Evolutionary conservation across 2,888 invertebrate species (phyloP).

Genomic region (Sesia apiformis): DNA sequence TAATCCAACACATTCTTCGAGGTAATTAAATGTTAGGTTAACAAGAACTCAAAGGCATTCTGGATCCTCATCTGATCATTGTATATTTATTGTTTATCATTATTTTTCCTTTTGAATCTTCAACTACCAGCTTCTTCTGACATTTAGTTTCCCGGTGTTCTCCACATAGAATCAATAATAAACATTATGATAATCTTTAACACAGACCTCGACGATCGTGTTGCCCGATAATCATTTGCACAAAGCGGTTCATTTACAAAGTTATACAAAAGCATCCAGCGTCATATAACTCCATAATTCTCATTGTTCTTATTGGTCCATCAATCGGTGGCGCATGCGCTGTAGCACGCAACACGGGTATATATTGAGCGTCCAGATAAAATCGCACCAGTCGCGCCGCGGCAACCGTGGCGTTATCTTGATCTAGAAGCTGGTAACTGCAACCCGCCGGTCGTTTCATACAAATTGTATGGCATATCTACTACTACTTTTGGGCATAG

Average conservation of each 20-base stretch:
- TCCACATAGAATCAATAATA: not conserved
- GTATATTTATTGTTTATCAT: too few relatives aligned
- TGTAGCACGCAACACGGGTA: slow-evolving; percentile 38
- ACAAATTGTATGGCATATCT: slow-evolving; percentile 72
- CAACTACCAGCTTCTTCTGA: too few relatives aligned
- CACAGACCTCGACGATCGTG: not conserved
- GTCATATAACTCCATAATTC: slow-evolving; percentile 30
- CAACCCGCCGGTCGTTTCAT: slow-evolving; percentile 60
- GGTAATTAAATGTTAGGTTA: too few relatives aligned
- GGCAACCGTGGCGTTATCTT: slow-evolving; percentile 54
- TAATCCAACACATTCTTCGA: too few relatives aligned
- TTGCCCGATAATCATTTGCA: not conserved
- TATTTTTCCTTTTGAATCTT: too few relatives aligned
- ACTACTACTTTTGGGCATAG: slow-evolving; percentile 68
- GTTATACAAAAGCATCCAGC: not conserved
- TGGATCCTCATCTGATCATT: too few relatives aligned
- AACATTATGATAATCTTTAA: too few relatives aligned
- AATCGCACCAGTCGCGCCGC: slow-evolving; percentile 50
- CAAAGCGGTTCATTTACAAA: not conserved
- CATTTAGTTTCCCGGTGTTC: too few relatives aligned
- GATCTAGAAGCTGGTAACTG: slow-evolving; percentile 53
- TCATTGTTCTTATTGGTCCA: slow-evolving; percentile 62
- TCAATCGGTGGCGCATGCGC: slow-evolving; percentile 57
- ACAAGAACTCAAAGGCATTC: too few relatives aligned
- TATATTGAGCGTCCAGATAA: slow-evolving; percentile 50